These are phyloP conservation scores for Drosophila dives DNA, from an alignment of 2,888 invertebrate genomes.

Conservation along the genomic window DNA sequence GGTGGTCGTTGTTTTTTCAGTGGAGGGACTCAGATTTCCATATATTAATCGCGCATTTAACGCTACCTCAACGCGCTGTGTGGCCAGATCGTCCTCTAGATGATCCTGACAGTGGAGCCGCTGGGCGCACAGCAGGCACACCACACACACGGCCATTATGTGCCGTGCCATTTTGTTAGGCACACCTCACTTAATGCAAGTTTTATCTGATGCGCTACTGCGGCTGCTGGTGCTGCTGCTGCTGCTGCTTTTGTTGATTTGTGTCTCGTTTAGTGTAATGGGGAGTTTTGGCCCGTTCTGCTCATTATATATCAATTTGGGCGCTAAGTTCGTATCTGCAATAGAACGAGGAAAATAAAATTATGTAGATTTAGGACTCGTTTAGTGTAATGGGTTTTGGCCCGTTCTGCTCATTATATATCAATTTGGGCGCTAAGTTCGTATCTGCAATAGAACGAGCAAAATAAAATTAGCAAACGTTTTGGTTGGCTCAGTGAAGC, in stretches of 20 bases:
- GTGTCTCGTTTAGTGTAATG: slow-evolving; percentile 4
- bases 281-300: slow-evolving; percentile 15
- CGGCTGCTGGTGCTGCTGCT: not conserved
- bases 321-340: slow-evolving; percentile 54
- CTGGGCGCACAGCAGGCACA: slow-evolving; percentile 92
- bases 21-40: slow-evolving; percentile 70
- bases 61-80: slow-evolving; percentile 44
- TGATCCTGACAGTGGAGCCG: slow-evolving; percentile 91
- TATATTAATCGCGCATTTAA: slow-evolving; percentile 74
- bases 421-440: slow-evolving; percentile 45
- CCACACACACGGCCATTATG: slow-evolving; percentile 92
- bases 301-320: slow-evolving; percentile 63
- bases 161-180: slow-evolving; percentile 86
- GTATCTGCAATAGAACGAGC: slow-evolving; percentile 53
- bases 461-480: slow-evolving; percentile 42
- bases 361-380: slow-evolving; percentile 21
- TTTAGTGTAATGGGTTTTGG: slow-evolving; percentile 17
- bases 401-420: slow-evolving; percentile 59
- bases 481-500: slow-evolving; percentile 42
- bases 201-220: not conserved
- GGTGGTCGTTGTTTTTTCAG: slow-evolving; percentile 60
- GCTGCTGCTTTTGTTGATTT: slow-evolving; percentile 14
- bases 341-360: slow-evolving; percentile 39
- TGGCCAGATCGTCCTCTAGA: slow-evolving; percentile 84
- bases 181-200: not conserved